Evolutionary conservation across 1,140 invertebrate species (phyloP), one percentile per base, ranked within the genome.

Genomic region (Caerostris darwini): DNA sequence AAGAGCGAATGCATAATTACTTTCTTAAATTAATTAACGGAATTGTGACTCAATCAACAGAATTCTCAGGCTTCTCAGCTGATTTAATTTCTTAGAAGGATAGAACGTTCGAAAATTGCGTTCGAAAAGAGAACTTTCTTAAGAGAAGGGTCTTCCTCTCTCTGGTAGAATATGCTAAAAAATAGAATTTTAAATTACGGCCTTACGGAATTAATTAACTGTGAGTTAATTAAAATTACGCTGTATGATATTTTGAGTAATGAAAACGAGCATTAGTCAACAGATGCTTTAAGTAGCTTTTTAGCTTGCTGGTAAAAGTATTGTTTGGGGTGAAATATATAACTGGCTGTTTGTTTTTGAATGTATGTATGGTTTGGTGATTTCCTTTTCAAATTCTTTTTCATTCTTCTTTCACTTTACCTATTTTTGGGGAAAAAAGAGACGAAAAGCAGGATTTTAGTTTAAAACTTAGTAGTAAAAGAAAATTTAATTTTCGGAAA

Each of bases 21-120:
- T 90, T 71, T 57, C 87, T 69, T 90, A 90, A 90, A 90, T 90
- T 90, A 90, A 90, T 90, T 90, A 90, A 69, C 87, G 53, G 64
- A 69, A 71, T 57, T 90, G 59, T 50, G 14, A 54, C 87, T 90
- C 67, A 90, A 90, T 90, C 64, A 90, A 50, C 53, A 10, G 53
- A 69, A 56, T 69, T 90, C 61, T 8, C 57, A 8, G n/a, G 19
- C 5, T 69, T 50, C 10, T 57, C 14, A 10, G 50, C n/a, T 54
- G n/a, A 71, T 69, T 90, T 57, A 90, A 90, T 90, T 64, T 54
- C 58, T 83, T 83, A 58, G 5, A n/a, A 87, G 85, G 54, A 58
- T 54, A 19, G 82, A 81, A 34, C 7, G 14, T 14, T 53, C 19
- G 14, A 54, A 14, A 57, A 83, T 83, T 10, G 6, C 59, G 59